phyloP scores from a whole-genome alignment of 2,797 vertebrate species.

The Dendrocincla fuliginosa region DNA sequence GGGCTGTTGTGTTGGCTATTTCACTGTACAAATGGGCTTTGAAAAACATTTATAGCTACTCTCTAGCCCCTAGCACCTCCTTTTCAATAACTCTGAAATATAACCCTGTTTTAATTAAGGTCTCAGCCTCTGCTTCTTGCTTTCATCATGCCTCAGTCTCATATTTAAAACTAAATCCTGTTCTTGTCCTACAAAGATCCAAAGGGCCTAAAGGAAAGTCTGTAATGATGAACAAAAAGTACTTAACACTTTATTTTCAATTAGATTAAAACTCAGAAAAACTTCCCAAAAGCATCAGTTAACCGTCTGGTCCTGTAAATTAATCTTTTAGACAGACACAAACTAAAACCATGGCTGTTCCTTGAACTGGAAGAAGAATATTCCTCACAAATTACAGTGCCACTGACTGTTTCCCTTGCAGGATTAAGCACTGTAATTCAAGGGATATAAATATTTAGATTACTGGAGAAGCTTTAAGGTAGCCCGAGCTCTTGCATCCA shows the following conservation, averaged over 20 bases:
- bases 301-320: neutral
- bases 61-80: constrained; percentile 49
- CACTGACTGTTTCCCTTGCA: neutral
- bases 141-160: constrained; percentile 38
- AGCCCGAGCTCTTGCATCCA: neutral
- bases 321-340: neutral
- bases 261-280: constrained; percentile 30
- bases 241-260: constrained; percentile 21
- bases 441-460: neutral
- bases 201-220: constrained; percentile 21
- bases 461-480: neutral
- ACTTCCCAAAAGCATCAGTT: neutral
- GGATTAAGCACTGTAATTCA: neutral
- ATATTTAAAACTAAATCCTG: constrained; percentile 32
- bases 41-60: constrained; percentile 25
- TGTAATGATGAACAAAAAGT: constrained; percentile 15
- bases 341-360: neutral
- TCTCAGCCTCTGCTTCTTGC: constrained; percentile 36
- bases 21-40: neutral
- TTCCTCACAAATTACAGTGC: neutral
- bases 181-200: constrained; percentile 30
- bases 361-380: neutral
- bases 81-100: constrained; percentile 51
- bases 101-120: constrained; percentile 61
- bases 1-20: neutral